Percentiles rank a stretch among this genome's conserved stretches.
Conservation (phyloP, 2,113 vertebrate genomes). For the Poeciliopsis turrubarensis region DNA sequence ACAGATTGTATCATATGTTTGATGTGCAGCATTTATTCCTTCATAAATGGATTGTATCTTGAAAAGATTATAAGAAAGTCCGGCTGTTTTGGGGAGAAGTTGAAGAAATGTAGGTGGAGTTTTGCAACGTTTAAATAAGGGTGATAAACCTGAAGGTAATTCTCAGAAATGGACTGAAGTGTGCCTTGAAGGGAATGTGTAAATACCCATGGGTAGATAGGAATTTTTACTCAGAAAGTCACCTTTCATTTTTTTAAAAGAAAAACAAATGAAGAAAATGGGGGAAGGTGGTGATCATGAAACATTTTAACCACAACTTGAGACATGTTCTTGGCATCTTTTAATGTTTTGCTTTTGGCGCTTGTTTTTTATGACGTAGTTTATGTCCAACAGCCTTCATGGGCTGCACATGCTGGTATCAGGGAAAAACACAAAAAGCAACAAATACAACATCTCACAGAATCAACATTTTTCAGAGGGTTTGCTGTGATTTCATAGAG, state of each 20-base stretch:
- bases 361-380: background rate
- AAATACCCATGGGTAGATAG: background rate
- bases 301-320: background rate
- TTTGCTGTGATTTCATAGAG: background rate
- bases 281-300: background rate
- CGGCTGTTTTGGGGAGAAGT: background rate
- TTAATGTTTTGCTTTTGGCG: slow-evolving; percentile 11
- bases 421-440: background rate
- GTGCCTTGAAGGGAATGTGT: background rate
- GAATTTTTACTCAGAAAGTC: background rate
- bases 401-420: background rate
- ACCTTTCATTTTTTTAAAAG: background rate
- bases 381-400: slow-evolving; percentile 9
- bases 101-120: background rate
- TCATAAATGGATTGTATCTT: background rate
- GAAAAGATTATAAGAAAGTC: background rate
- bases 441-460: background rate
- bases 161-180: background rate
- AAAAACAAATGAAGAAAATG: background rate
- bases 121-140: background rate
- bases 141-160: background rate
- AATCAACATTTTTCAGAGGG: background rate
- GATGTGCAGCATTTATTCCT: no score
- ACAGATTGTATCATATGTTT: no score
- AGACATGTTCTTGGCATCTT: slow-evolving; percentile 12